A percentile compares a stretch with the other conserved stretches of the same genome.
Evolutionary conservation across 2,113 vertebrate species (phyloP).

Genomic region (Protobothrops flavoviridis): DNA sequence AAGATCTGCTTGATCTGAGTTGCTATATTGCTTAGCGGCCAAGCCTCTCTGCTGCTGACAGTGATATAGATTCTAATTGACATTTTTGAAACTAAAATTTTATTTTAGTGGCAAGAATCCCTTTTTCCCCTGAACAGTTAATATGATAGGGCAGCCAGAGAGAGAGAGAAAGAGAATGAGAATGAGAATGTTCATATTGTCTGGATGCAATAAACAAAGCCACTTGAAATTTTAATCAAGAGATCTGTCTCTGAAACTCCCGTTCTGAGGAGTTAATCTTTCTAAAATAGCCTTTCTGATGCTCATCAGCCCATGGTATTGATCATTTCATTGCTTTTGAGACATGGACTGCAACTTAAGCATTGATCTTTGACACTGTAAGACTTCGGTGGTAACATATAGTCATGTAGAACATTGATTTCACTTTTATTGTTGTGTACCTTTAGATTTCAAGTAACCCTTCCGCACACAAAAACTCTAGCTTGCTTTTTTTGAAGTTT

Average conservation of each 20-base stretch:
- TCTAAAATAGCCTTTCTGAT: conserved; percentile 34
- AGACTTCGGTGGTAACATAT: conserved; percentile 7
- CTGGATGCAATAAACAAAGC: not conserved
- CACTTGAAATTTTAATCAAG: not conserved
- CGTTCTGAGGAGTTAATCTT: conserved; percentile 22
- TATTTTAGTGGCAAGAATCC: not conserved
- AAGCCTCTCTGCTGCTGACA: not conserved
- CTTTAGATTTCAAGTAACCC: not conserved
- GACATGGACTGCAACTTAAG: not conserved
- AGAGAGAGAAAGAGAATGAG: not conserved
- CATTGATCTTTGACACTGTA: conserved; percentile 20
- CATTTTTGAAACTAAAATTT: conserved; percentile 1
- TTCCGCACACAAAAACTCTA: not conserved
- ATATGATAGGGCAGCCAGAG: not conserved
- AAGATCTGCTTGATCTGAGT: not conserved
- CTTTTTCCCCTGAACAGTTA: not conserved
- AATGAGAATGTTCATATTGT: not conserved
- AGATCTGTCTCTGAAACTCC: not conserved
- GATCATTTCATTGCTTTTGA: conserved; percentile 31
- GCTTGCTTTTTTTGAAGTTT: not conserved
- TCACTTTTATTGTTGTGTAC: conserved; percentile 29
- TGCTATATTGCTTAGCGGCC: not conserved
- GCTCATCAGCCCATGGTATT: not conserved
- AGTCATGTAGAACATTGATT: conserved; percentile 3
- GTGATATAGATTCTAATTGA: conserved; percentile 2